Conservation (phyloP, 2,888 invertebrate species). For the Lapara coniferarum region DNA sequence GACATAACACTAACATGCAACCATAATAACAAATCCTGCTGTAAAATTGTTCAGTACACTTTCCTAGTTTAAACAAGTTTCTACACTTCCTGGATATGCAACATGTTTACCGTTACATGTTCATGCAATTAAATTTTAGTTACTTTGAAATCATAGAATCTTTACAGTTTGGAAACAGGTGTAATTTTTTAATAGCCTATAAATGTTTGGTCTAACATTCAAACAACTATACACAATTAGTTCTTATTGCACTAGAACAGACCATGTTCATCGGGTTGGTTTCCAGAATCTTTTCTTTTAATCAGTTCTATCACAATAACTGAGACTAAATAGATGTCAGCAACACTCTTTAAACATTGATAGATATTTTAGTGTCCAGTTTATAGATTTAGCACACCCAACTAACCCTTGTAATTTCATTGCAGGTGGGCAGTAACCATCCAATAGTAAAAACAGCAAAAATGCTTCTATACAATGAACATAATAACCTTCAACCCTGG, state of each 20-base stretch:
- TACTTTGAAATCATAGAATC: background rate
- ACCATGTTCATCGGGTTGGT: no score
- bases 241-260: no score
- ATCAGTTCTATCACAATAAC: no score
- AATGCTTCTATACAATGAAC: constrained; percentile 90
- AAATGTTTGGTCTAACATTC: no score
- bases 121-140: background rate
- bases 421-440: constrained; percentile 91
- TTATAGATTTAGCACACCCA: no score
- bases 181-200: no score
- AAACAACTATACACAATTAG: no score
- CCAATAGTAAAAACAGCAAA: constrained; percentile 94
- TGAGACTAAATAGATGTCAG: no score
- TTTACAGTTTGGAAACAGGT: no score
- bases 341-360: no score
- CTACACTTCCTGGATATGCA: background rate
- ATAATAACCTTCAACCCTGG: constrained; percentile 93
- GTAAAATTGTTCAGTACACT: background rate
- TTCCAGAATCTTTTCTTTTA: no score
- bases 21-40: background rate
- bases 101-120: background rate
- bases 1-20: background rate
- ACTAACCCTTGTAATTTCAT: constrained; percentile 9
- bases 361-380: no score
- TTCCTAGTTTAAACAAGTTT: constrained; percentile 1